Base-by-base conservation (phyloP, 2,888 invertebrate genomes). In the Lycophotia porphyrea region DNA sequence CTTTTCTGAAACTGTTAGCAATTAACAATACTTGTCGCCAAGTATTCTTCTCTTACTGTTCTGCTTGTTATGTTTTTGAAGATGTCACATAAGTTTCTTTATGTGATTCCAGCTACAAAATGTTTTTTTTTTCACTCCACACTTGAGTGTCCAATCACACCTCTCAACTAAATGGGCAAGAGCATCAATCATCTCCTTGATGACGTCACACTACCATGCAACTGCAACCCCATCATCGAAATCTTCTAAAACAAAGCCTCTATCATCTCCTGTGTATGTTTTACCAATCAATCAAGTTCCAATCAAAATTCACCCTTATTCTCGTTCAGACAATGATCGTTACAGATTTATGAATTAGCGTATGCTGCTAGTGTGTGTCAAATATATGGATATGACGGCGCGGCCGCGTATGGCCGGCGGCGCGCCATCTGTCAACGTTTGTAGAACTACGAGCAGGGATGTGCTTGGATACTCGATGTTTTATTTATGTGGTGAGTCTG, bases 351-450 rank as follows among this genome's bases (percentile, higher is more conserved):
- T 84, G 77, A 81, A 84, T 84, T 79, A 82, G 67, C 71, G 78
- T 74, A 78, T 72, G 71, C 74, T 80, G 34, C 63, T 80, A 67
- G 76, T 79, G 81, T 83, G 84, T 84, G 86, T 78, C 88, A 90
- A 90, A 90, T 90, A 90, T 90, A 90, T 90, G 88, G 87, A 88
- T 91, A 89, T 78, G 80, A 78, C 79, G 52, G 52, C 68, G 42
- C 58, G 78, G 72, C 58, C 80, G 67, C 70, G 78, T 74, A 84
- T 81, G 75, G 92, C 92, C 92, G 84, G 76, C 84, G 92, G 93
- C 92, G 67, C 47, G 76, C 90, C 94, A 94, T 94, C 94, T 94
- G 94, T 94, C 93, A 92, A 84, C 85, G 85, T 90, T 91, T 88
- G 84, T 87, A 89, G 88, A 89, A 82, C 67, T 78, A 72, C 64